Evolutionary conservation across 2,797 vertebrate species (phyloP).

Genomic region (Onychomys arenicola): DNA sequence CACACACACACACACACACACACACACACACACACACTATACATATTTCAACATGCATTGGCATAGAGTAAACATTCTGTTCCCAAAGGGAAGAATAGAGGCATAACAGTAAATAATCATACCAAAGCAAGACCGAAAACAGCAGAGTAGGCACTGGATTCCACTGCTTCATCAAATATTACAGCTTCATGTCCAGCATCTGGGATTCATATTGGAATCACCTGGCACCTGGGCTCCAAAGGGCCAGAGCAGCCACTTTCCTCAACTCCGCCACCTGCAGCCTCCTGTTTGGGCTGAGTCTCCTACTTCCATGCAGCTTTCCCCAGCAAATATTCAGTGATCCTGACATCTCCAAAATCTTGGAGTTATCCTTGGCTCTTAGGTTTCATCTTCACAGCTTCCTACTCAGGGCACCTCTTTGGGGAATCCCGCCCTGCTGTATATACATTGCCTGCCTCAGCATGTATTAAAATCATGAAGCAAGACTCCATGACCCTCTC

Average conservation of each 20-base stretch:
- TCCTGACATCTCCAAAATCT: too few relatives aligned
- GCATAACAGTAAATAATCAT: neutral
- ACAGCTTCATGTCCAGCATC: neutral
- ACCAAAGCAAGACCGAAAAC: neutral
- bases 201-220: neutral
- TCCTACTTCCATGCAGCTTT: neutral
- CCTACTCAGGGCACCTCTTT: too few relatives aligned
- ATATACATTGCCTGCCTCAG: neutral
- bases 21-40: neutral
- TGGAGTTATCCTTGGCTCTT: neutral
- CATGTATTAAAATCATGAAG: neutral
- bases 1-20: neutral
- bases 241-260: neutral
- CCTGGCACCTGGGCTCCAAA: neutral
- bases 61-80: neutral
- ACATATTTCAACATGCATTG: neutral
- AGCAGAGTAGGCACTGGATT: neutral
- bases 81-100: neutral
- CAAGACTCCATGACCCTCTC: neutral
- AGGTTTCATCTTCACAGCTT: neutral
- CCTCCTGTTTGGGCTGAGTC: neutral
- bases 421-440: too few relatives aligned
- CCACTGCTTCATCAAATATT: neutral
- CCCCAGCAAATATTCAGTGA: neutral
- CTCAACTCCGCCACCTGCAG: neutral